Evolutionary conservation across 2,797 vertebrate species (phyloP).

Genomic region (Manis javanica): DNA sequence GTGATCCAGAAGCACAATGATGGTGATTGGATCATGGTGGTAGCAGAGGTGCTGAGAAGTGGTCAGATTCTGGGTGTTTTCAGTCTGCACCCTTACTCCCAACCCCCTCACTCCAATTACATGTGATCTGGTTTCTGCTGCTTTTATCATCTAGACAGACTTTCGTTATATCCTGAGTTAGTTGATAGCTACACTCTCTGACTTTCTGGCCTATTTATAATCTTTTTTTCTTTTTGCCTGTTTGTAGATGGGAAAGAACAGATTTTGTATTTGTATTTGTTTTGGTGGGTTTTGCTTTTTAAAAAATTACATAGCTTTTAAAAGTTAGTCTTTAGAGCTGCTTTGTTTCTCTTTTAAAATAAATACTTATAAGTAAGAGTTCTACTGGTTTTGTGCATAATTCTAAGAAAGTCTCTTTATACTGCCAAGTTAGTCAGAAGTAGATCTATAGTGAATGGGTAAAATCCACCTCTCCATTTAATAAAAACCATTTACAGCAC

Average conservation of each 20-base stretch:
- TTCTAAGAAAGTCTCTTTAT: constrained; percentile 13
- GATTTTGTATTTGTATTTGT: background rate
- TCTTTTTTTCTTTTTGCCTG: background rate
- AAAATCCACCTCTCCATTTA: background rate
- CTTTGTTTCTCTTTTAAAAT: constrained; percentile 17
- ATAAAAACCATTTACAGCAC: background rate
- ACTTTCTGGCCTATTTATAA: background rate
- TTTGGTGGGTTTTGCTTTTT: background rate
- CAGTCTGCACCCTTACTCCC: background rate
- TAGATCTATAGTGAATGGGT: background rate
- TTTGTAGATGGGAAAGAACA: background rate
- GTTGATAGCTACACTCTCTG: background rate
- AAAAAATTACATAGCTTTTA: background rate
- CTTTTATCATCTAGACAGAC: background rate
- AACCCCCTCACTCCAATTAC: background rate
- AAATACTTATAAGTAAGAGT: background rate
- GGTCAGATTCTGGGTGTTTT: background rate
- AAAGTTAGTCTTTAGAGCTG: background rate
- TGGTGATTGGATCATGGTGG: background rate
- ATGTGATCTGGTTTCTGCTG: background rate
- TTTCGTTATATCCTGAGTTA: background rate
- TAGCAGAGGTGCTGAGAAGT: background rate
- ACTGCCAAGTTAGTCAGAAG: background rate
- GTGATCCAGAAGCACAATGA: background rate
- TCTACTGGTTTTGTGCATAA: background rate